Conservation (phyloP, 2,113 vertebrate species). For the Microcebus lehilahytsara region DNA sequence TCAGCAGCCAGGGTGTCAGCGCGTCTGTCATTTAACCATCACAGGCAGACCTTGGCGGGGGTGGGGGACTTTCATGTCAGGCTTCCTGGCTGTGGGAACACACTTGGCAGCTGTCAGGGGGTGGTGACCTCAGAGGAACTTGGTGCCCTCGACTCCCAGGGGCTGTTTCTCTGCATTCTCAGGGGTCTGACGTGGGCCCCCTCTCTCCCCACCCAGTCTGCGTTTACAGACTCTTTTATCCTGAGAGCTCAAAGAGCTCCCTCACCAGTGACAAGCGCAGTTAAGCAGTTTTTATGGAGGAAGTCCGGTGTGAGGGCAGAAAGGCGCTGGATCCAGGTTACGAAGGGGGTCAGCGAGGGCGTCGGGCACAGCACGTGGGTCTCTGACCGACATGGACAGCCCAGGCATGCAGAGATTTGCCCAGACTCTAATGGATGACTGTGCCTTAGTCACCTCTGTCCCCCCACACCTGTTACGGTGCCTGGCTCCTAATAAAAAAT, state of each 20-base stretch:
- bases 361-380: not conserved
- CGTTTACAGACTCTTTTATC: constrained; percentile 13
- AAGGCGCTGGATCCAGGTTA: not conserved
- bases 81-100: not conserved
- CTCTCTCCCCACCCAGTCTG: not conserved
- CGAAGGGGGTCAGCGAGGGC: not conserved
- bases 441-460: not conserved
- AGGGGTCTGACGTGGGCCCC: not conserved
- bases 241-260: not conserved
- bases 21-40: constrained; percentile 53
- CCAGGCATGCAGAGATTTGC: not conserved
- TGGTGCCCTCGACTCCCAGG: not conserved
- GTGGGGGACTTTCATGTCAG: not conserved
- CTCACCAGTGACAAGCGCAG: not conserved
- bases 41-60: not conserved
- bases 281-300: constrained; percentile 44
- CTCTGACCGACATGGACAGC: rapidly evolving
- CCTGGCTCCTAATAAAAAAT: constrained; percentile 9
- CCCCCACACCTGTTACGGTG: not conserved
- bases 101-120: not conserved
- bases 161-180: not conserved
- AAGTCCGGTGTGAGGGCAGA: not conserved
- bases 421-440: not conserved
- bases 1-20: not conserved
- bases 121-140: not conserved